Base-by-base conservation (phyloP, 2,113 vertebrate species). In the Tenrec ecaudatus region DNA sequence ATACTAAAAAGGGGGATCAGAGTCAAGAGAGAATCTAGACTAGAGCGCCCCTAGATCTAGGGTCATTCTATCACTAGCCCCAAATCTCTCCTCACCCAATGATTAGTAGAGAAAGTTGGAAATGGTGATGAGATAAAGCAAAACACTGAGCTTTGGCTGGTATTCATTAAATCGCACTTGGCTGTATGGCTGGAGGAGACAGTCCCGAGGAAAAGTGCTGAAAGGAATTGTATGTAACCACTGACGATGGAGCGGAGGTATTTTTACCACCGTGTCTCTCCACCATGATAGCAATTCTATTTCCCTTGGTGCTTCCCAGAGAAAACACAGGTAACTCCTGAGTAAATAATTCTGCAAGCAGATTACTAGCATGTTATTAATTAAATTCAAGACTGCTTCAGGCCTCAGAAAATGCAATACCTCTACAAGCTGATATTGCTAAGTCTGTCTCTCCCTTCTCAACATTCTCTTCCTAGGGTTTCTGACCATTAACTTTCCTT, bases 261-360 rank as follows among this genome's bases (percentile, higher is more conserved):
- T 57, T 73, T 88, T 93, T 91, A 47, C 22, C 40, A 57, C 75
- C 25, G 81, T 81, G 4, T 43, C 22, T 92, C 75, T 89, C 16
- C 19, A 91, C 33, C n/a, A 89, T 69, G 92, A 43, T 75, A 93
- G 93, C 89, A 36, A 29, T 38, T 47, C 4, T 43, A 23, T 33
- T 68, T 90, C 73, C 38, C 15, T 68, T 76, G 78, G 3, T 90
- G 60, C 23, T 90, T 86, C 27, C 43, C 82, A 82, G 12, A 57
- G n/a, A 88, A 78, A 77, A 62, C 5, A 75, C 36, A 62, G 38
- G 94, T 84, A 92, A 90, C 47, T 84, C 23, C 36, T 71, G 60
- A 76, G 68, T 81, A 85, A 93, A 75, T 62, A 95, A 93, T 86
- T 95, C 69, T 92, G 53, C 86, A 90, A 85, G 60, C 90, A 47